Percentiles rank a stretch among this genome's conserved stretches.
Conservation (phyloP, 2,888 invertebrate genomes). For the Trachelus tabidus region DNA sequence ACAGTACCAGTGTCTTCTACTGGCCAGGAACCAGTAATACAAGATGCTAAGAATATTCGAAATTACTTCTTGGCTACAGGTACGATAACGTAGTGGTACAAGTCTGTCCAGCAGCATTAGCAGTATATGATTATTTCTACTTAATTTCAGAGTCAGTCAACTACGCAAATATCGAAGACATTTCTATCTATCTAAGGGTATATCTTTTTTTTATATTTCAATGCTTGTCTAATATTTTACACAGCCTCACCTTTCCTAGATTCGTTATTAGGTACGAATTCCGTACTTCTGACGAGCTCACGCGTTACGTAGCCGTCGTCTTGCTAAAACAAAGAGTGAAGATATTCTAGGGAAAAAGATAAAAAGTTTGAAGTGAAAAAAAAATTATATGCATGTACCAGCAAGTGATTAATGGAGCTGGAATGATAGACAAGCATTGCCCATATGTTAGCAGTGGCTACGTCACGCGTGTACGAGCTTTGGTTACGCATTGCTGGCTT, state of each 20-base stretch:
- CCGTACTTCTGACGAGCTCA: background rate
- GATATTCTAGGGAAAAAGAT: background rate
- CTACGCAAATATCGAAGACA: background rate
- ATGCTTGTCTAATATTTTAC: background rate
- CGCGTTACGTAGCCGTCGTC: background rate
- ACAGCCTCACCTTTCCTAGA: background rate
- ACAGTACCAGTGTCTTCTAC: background rate
- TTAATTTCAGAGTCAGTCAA: background rate
- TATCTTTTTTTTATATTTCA: too few species aligned
- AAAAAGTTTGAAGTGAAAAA: background rate
- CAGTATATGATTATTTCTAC: background rate
- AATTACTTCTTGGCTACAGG: background rate
- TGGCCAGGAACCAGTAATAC: background rate
- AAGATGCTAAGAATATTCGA: conserved; percentile 6
- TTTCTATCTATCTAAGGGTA: too few species aligned
- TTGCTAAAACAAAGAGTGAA: background rate
- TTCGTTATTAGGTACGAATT: background rate
- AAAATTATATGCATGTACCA: background rate
- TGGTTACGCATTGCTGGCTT: background rate
- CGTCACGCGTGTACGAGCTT: background rate
- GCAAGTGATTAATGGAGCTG: conserved; percentile 18
- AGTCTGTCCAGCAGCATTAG: background rate
- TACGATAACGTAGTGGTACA: background rate
- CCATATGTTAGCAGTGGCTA: background rate
- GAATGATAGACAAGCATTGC: conserved; percentile 11